Conservation (phyloP, 1,140 invertebrate species). For the Chironomus tepperi region DNA sequence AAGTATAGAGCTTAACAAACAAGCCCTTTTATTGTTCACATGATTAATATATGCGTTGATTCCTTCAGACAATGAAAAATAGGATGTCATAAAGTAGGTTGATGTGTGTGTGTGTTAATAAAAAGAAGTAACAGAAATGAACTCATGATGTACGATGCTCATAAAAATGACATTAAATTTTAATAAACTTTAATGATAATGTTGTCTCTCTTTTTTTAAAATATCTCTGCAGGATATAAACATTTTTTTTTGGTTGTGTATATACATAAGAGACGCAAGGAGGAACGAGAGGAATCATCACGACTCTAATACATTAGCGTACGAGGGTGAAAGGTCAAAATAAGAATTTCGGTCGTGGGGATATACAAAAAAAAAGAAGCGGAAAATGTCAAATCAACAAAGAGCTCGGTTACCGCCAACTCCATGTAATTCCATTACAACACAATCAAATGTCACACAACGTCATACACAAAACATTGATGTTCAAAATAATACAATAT, state of each 20-base stretch:
- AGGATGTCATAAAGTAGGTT: too few relatives aligned
- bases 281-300: background rate
- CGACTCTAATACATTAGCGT: background rate
- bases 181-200: conserved; percentile 12
- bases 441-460: conserved; percentile 25
- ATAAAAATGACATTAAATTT: background rate
- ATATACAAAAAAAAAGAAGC: background rate
- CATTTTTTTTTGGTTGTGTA: too few relatives aligned
- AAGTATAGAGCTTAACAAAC: too few relatives aligned
- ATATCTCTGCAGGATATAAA: background rate
- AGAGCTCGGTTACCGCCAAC: conserved; percentile 39
- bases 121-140: too few relatives aligned
- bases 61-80: too few relatives aligned
- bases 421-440: conserved; percentile 28
- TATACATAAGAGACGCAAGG: background rate
- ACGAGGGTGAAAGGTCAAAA: background rate
- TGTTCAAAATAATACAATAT: conserved; percentile 28
- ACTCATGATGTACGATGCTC: background rate
- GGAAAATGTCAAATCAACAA: conserved; percentile 38
- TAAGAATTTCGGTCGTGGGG: background rate
- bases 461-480: conserved; percentile 35
- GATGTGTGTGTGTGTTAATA: too few relatives aligned
- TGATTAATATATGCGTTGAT: too few relatives aligned
- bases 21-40: too few relatives aligned
- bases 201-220: background rate